phyloP scores from a whole-genome alignment of 2,113 vertebrate species.

The Cyprinodon brontotheroides region DNA sequence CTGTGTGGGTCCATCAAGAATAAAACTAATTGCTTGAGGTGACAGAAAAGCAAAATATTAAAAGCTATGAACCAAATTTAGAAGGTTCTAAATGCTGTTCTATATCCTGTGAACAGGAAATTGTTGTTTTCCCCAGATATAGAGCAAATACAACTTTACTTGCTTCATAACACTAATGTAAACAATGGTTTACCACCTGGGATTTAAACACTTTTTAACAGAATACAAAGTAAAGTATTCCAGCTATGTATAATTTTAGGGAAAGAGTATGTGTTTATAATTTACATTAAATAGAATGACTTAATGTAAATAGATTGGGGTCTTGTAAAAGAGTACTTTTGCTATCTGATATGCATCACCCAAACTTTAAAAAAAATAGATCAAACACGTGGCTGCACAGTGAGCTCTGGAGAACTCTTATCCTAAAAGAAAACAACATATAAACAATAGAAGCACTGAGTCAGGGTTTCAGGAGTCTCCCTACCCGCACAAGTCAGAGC shows the following conservation, averaged over 20 bases:
- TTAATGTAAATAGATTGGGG: background rate
- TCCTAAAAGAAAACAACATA: slow-evolving; percentile 39
- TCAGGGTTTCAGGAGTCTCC: slow-evolving; percentile 41
- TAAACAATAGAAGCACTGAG: slow-evolving; percentile 54
- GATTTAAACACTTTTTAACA: background rate
- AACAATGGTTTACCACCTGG: background rate
- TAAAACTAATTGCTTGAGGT: background rate
- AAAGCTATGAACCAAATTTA: background rate
- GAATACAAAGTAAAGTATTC: background rate
- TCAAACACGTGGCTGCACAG: slow-evolving; percentile 6
- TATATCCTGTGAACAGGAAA: background rate
- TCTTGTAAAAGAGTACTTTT: background rate
- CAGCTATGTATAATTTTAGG: background rate
- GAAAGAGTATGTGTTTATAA: background rate
- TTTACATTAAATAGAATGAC: background rate
- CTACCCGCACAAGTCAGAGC: slow-evolving; percentile 6
- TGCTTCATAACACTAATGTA: background rate
- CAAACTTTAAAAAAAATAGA: slow-evolving; percentile 5
- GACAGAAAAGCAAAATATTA: background rate
- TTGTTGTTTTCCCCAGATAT: background rate
- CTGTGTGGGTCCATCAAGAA: too few species aligned
- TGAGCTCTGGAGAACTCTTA: slow-evolving; percentile 4
- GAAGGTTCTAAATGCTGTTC: background rate
- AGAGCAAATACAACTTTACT: background rate
- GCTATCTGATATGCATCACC: slow-evolving; percentile 8